phyloP scores from a whole-genome alignment of 2,888 invertebrate species.

The Zaprionus obscuricornis region DNA sequence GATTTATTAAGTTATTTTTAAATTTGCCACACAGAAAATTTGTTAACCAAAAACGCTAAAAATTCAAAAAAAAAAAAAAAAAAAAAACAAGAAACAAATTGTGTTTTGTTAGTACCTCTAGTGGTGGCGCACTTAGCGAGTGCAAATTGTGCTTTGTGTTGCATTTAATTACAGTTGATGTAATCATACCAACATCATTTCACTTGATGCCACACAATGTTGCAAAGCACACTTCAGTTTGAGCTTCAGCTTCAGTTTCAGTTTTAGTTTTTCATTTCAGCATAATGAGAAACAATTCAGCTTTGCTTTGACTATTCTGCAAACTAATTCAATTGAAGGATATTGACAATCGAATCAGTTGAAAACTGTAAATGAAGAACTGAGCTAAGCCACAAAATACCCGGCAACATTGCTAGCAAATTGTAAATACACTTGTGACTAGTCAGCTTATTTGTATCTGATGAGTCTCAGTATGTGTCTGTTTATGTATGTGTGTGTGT shows the following conservation, averaged over 20 bases:
- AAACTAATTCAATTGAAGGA: no score
- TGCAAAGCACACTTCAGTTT: no score
- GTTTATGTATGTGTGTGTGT: neutral
- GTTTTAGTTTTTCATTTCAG: no score
- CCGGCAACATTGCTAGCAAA: conserved; percentile 18
- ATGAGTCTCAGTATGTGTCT: neutral
- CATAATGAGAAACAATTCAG: no score
- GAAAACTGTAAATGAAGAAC: no score
- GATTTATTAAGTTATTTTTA: conserved; percentile 66
- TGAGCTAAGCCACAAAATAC: conserved; percentile 7
- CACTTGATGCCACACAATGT: no score
- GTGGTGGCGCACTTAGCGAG: conserved; percentile 8
- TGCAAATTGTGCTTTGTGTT: conserved; percentile 27
- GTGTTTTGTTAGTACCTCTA: conserved; percentile 10
- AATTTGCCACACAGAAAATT: conserved; percentile 55
- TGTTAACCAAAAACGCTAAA: conserved; percentile 46
- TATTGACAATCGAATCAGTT: no score
- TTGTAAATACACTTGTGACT: conserved; percentile 38
- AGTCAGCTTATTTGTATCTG: conserved; percentile 47
- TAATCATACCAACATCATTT: no score
- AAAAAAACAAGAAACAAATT: conserved; percentile 46
- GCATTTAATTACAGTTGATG: conserved; percentile 41
- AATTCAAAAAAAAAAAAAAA: no score
- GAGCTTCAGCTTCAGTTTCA: no score
- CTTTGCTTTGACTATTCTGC: no score